Evolutionary conservation across 2,797 vertebrate genomes (phyloP), one percentile per base, ranked within the genome.

Genomic region (Dermochelys coriacea): DNA sequence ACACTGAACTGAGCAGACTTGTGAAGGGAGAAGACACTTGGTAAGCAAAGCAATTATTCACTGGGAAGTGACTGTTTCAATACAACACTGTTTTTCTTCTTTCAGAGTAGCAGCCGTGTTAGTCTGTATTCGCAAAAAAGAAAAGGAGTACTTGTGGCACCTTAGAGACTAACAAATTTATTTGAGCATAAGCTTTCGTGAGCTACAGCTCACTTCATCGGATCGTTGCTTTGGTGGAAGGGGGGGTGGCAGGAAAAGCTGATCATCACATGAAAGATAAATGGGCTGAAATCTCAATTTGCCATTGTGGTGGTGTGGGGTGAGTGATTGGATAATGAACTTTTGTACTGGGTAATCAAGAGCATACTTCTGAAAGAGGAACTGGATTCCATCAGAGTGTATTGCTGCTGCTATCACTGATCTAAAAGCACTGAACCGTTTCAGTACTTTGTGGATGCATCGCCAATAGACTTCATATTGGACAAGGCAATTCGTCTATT

Each of bases 221-320:
- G n/a, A n/a, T n/a, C n/a, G 64, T 9, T 47, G 25, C 27, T 77
- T 47, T 77, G 74, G 27, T 29, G 45, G 74, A 31, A 31, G 12
- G 77, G 27, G 27, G 74, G 15, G 27, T 47, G 74, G 27, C 83
- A 80, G 81, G 83, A 93, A 84, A 75, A 80, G 80, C 90, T 75
- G 54, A 84, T 82, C 21, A 12, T 68, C 94, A 59, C 47, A 68
- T 31, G 49, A 81, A 86, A 80, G 61, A 75, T 68, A 94, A 96
- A 87, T 45, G 86, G 64, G 19, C 54, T 85, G 57, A 87, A 93
- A 81, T 79, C 12, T 80, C 84, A 93, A 6, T 34, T 81, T 57
- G 86, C 80, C 3, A 21, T 15, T 45, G 27, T 29, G 37, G 34
- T 68, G 88, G 89, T 77, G 23, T 5, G 77, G 87, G 80, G 34